Evolutionary conservation across 2,797 vertebrate species (phyloP).

Genomic region (Discoglossus pictus): DNA sequence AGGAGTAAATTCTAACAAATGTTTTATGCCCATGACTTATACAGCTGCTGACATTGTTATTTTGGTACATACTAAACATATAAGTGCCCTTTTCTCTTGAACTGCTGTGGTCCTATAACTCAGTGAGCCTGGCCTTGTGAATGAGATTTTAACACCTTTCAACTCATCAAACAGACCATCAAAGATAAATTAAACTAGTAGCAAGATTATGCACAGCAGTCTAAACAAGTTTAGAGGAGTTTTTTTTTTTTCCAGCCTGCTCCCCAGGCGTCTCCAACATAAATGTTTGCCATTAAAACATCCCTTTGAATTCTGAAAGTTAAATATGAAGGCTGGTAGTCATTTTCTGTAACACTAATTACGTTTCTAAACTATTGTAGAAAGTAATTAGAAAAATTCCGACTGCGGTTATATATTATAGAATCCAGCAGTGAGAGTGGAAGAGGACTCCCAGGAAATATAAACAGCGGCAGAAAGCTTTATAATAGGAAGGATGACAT

Average conservation of each 20-base stretch:
- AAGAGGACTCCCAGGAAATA: constrained; percentile 35
- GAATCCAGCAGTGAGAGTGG: constrained; percentile 25
- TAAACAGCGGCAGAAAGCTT: background rate
- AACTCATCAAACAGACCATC: constrained; percentile 1
- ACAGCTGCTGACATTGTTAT: too few relatives aligned
- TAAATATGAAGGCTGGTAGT: constrained; percentile 36
- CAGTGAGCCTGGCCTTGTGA: too few relatives aligned
- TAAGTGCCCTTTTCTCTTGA: too few relatives aligned
- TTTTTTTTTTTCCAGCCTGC: background rate
- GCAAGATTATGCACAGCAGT: background rate
- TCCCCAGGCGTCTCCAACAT: background rate
- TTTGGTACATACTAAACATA: too few relatives aligned
- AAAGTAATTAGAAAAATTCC: constrained; percentile 28
- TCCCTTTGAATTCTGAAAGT: constrained; percentile 23
- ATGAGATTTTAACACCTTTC: too few relatives aligned
- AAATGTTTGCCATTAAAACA: constrained; percentile 9
- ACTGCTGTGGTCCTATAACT: too few relatives aligned
- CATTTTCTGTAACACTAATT: constrained; percentile 38
- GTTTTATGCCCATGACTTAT: too few relatives aligned
- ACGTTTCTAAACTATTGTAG: constrained; percentile 26
- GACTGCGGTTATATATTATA: constrained; percentile 37
- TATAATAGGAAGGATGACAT: background rate
- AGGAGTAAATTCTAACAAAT: too few relatives aligned
- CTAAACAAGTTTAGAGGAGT: background rate
- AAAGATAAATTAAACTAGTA: background rate